Conservation (phyloP, 2,888 invertebrate species). For the Ischnura elegans region DNA sequence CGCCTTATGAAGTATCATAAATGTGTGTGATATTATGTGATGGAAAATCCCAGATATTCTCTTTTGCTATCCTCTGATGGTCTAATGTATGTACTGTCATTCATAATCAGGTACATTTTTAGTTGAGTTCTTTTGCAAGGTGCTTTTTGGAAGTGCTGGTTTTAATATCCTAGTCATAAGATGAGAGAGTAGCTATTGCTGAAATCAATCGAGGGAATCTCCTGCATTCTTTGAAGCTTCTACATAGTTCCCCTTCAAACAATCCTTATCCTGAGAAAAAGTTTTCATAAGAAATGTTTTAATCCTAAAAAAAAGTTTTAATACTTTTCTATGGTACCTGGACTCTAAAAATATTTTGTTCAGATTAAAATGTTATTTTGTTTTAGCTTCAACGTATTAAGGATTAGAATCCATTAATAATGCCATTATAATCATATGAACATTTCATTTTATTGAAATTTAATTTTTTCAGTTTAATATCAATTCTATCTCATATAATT, state of each 20-base stretch:
- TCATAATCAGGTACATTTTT: neutral
- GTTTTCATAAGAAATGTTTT: slow-evolving; percentile 18
- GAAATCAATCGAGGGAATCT: slow-evolving; percentile 50
- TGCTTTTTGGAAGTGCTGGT: neutral
- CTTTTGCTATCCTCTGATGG: neutral
- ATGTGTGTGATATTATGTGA: neutral
- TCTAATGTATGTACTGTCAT: neutral
- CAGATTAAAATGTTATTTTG: slow-evolving; percentile 27
- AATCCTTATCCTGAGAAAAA: slow-evolving; percentile 1
- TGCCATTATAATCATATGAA: neutral
- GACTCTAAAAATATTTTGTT: neutral
- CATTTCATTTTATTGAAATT: neutral
- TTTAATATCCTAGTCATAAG: slow-evolving; percentile 59
- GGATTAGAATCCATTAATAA: neutral
- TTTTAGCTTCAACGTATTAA: slow-evolving; percentile 15
- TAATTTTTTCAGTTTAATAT: neutral
- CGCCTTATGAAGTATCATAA: neutral
- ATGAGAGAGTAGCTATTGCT: slow-evolving; percentile 45
- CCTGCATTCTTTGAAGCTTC: slow-evolving; percentile 14
- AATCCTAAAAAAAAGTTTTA: slow-evolving; percentile 40
- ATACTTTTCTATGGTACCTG: slow-evolving; percentile 41
- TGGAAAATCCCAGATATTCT: neutral
- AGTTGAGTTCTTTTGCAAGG: neutral
- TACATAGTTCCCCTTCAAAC: neutral
- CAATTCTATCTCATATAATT: neutral